Percentiles rank a stretch among this genome's conserved stretches.
Conservation (phyloP, 1,140 invertebrate species). For the Sarcophaga peregrina region DNA sequence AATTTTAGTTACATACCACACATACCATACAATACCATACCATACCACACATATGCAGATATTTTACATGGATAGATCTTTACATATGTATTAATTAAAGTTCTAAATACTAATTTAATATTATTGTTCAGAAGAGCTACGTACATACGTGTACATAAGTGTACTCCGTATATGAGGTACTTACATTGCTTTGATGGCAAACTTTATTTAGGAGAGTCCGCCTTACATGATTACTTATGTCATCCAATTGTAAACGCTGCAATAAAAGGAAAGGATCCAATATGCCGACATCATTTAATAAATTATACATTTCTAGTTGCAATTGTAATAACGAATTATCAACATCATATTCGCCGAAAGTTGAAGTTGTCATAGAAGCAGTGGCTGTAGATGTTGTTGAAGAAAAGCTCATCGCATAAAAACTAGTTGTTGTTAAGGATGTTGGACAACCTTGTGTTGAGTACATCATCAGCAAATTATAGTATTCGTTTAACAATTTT, state of each 20-base stretch:
- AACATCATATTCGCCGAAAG: neutral
- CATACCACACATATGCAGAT: neutral
- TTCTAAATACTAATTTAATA: neutral
- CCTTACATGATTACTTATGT: conserved; percentile 44
- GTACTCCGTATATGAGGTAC: conserved; percentile 33
- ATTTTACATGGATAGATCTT: neutral
- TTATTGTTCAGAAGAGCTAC: too few relatives aligned
- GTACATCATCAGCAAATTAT: conserved; percentile 58
- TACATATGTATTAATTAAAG: neutral
- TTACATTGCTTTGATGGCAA: conserved; percentile 45
- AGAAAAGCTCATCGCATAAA: neutral
- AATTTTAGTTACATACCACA: neutral
- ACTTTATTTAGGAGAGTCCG: conserved; percentile 45
- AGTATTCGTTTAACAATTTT: conserved; percentile 63
- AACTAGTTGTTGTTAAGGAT: neutral
- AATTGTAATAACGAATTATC: conserved; percentile 49
- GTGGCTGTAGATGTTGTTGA: neutral
- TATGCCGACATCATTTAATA: conserved; percentile 57
- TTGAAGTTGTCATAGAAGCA: conserved; percentile 7
- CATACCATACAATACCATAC: too few relatives aligned
- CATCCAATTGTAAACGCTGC: conserved; percentile 46
- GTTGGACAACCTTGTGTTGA: conserved; percentile 28
- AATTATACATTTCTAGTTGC: conserved; percentile 54
- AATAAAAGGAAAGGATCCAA: conserved; percentile 54
- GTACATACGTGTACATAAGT: neutral